Evolutionary conservation across 2,113 vertebrate species (phyloP).

Genomic region (Rynchops niger): DNA sequence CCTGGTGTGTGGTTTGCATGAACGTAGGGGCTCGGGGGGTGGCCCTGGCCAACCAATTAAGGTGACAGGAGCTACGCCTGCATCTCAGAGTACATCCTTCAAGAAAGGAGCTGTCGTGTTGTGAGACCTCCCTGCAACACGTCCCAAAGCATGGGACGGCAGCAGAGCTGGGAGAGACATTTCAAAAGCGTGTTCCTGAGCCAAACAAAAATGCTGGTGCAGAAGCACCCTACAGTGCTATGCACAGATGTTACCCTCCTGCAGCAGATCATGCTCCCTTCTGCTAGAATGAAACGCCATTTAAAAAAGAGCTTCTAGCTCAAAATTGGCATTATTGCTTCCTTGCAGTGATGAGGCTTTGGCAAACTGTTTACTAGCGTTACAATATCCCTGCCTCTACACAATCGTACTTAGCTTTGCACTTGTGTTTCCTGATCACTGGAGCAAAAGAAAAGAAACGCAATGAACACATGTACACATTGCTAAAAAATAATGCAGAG

Average conservation of each 20-base stretch:
- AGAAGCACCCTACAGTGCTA: neutral
- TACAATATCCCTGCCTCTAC: neutral
- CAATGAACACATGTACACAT: neutral
- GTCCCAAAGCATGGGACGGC: neutral
- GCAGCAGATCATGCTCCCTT: neutral
- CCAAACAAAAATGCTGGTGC: neutral
- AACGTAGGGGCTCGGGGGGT: rapidly evolving
- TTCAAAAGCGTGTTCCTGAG: neutral
- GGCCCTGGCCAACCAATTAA: neutral
- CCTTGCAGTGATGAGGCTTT: neutral
- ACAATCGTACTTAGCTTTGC: neutral
- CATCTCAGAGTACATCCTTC: neutral
- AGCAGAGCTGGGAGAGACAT: neutral
- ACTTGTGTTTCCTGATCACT: neutral
- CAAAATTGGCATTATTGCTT: neutral
- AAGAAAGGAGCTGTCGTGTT: neutral
- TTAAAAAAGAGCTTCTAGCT: neutral
- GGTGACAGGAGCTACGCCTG: neutral
- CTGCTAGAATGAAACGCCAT: neutral
- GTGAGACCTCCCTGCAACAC: neutral
- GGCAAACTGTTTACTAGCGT: neutral
- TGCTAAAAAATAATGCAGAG: neutral
- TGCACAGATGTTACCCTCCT: neutral
- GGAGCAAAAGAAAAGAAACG: neutral
- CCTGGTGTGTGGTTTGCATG: neutral